Base-by-base conservation (phyloP, 2,888 invertebrate species). In the Anodontia alba region DNA sequence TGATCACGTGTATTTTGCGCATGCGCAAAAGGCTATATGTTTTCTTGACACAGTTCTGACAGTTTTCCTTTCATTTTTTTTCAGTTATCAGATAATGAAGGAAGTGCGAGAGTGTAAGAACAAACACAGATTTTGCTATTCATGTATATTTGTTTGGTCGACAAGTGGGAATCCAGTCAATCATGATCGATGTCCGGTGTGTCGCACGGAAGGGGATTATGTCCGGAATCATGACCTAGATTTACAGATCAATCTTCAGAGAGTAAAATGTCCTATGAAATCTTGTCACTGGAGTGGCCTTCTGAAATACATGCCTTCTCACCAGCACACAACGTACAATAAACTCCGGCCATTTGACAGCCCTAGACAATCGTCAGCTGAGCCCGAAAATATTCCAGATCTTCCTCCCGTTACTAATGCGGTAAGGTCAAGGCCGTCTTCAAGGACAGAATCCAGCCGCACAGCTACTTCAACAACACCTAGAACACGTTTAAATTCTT, bases 81-180 rank as follows among this genome's bases (percentile, higher is more conserved):
- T 38, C 91, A 94, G 94, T 83, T 94, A 90, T 84, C 90, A 92
- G 81, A 86, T 94, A n/a, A 84, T 93, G 72, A 91, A 90, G 68
- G 93, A 94, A 31, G 89, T 90, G 5, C 88, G 91, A 70, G 86
- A 91, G 84, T 94, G 94, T 77, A 81, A 81, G 69, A 94, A 94
- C 87, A 89, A 90, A 38, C 94, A 94, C 87, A 89, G 90, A 75
- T 94, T 93, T 86, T 94, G 94, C 80, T 90, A 91, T 74, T 89
- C 92, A 0, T 94, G 94, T 78, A 90, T 93, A 38, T 91, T 91
- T 62, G 93, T 93, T 38, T 94, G 94, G 94, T 91, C 93, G 17
- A 90, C 93, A 2, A 93, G 92, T 43, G 92, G 91, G n/a, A 89
- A 90, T 72, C 88, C 89, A 46, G 86, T 89, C 29, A 93, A 93